phyloP scores from a whole-genome alignment of 2,888 invertebrate genomes.

The Plagodis dolabraria region DNA sequence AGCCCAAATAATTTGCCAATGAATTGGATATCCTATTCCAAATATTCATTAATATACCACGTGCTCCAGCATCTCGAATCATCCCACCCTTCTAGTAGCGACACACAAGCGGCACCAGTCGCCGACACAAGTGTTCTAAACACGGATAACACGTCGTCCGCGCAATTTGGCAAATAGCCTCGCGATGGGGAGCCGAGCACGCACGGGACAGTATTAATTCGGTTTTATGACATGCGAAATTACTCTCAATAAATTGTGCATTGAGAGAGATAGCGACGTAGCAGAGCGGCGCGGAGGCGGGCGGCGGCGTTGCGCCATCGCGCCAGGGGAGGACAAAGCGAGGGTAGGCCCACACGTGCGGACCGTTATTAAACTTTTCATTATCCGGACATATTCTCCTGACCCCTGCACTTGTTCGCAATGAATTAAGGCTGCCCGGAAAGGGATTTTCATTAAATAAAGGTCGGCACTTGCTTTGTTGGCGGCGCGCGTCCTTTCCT shows the following conservation, averaged over 20 bases:
- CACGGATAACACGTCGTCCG: conserved; percentile 42
- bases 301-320: conserved; percentile 20
- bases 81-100: conserved; percentile 15
- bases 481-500: conserved; percentile 15
- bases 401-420: conserved; percentile 56
- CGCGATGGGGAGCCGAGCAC: conserved; percentile 11
- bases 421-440: conserved; percentile 40
- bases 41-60: conserved; percentile 12
- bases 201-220: conserved; percentile 69
- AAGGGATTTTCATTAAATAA: conserved; percentile 42
- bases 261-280: conserved; percentile 49
- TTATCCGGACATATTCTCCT: conserved; percentile 56
- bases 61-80: conserved; percentile 32
- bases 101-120: conserved; percentile 37
- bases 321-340: conserved; percentile 24
- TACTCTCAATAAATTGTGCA: conserved; percentile 79
- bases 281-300: conserved; percentile 28
- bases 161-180: conserved; percentile 48
- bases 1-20: too few relatives aligned
- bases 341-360: conserved; percentile 62
- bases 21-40: too few relatives aligned
- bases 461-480: conserved; percentile 45
- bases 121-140: conserved; percentile 39
- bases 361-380: conserved; percentile 79
- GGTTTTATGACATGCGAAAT: conserved; percentile 84